Base-by-base conservation (phyloP, 2,797 vertebrate genomes). In the Acanthurus leucopareius region DNA sequence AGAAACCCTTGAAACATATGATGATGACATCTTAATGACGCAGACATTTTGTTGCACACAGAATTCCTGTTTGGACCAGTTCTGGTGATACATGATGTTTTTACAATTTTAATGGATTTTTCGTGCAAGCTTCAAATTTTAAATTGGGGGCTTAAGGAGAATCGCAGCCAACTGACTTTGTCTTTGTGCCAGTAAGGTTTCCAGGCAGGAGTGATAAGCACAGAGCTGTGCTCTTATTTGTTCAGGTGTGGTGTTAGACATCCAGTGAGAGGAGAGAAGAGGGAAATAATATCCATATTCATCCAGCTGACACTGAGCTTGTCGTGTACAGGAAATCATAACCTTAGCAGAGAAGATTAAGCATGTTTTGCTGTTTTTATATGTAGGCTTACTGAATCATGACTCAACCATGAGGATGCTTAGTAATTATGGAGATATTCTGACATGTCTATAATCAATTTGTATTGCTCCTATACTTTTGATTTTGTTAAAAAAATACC, bases 181-280 rank as follows among this genome's bases (percentile, higher is more conserved):
- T 75, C 67, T 77, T n/a, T 77, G 73, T 81, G 69, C 54, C 65
- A 80, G 63, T 69, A 8, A 75, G 67, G 68, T 79, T 77, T 69
- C 77, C 76, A 56, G 14, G 79, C 70, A 78, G 76, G 66, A 72
- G 73, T 79, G 64, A 69, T 73, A 74, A 71, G 68, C 78, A 75
- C 64, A 70, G 77, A 83, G 79, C 77, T 73, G 57, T 56, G 28
- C 75, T 85, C 64, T 79, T 89, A 85, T 90, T 90, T 85, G 77
- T 69, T 88, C 86, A 91, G 89, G 84, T 91, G 83, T 83, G 61
- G 66, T 82, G 84, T 88, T 80, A 79, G 87, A 84, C 84, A 84
- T 84, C 63, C 73, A 86, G 70, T 40, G 71, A 79, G 68, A 80
- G 60, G 57, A 77, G 82, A 84, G 76, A 81, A 54, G 53, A 85